These are phyloP conservation scores for Parauchenoglanis ngamensis DNA, from an alignment of 2,797 vertebrate genomes.

Conservation along the genomic window DNA sequence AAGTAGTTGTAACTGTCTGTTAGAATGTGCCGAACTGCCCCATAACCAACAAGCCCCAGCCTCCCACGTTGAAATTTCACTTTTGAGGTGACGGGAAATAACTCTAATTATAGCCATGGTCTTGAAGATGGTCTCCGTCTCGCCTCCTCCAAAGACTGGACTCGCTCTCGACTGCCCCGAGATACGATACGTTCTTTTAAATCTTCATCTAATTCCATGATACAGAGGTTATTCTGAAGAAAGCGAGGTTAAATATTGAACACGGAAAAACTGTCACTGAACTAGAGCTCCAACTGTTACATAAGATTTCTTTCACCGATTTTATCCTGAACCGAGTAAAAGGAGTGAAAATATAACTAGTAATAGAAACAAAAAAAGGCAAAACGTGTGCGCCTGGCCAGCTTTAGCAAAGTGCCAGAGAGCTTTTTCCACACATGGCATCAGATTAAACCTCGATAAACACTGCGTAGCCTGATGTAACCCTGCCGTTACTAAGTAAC, in stretches of 20 bases:
- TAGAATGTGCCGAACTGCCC: too few relatives aligned
- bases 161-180: background rate
- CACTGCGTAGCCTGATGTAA: conserved; percentile 37
- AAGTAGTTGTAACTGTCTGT: too few relatives aligned
- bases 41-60: too few relatives aligned
- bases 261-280: background rate
- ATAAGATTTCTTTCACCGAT: background rate
- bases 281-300: background rate
- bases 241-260: background rate
- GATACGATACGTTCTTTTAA: background rate
- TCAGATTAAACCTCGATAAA: conserved; percentile 26
- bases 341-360: background rate
- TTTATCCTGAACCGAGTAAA: background rate
- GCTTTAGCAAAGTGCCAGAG: conserved; percentile 6
- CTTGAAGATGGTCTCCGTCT: too few relatives aligned
- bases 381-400: background rate
- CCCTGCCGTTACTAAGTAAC: conserved; percentile 44
- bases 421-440: conserved; percentile 23
- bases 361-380: background rate
- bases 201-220: too few relatives aligned
- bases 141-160: too few relatives aligned
- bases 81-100: too few relatives aligned
- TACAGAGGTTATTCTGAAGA: background rate
- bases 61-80: too few relatives aligned
- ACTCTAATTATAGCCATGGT: too few relatives aligned